Percentiles rank a stretch among this genome's conserved stretches.
phyloP scores from a whole-genome alignment of 2,888 invertebrate genomes.

The Perdita meconis region DNA sequence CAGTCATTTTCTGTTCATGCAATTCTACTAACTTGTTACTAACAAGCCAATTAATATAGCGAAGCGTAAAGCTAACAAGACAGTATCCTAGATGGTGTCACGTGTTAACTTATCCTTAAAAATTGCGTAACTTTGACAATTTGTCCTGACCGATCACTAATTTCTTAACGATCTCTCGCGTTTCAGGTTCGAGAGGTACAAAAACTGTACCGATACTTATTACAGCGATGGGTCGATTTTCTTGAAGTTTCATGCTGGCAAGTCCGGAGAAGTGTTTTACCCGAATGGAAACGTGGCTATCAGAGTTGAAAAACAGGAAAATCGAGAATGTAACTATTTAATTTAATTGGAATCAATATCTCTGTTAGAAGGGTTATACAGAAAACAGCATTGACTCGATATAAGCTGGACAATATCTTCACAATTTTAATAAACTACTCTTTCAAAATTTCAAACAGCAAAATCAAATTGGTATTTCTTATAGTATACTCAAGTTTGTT shows the following conservation, averaged over 20 bases:
- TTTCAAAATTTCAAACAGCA: too few relatives aligned
- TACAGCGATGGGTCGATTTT: slow-evolving; percentile 67
- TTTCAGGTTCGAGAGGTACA: slow-evolving; percentile 63
- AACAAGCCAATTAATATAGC: slow-evolving; percentile 56
- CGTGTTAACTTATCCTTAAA: slow-evolving; percentile 26
- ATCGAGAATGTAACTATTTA: slow-evolving; percentile 69
- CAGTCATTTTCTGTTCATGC: slow-evolving; percentile 26
- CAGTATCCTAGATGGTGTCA: slow-evolving; percentile 20
- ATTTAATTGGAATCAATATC: slow-evolving; percentile 12
- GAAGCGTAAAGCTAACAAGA: slow-evolving; percentile 46
- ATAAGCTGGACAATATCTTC: too few relatives aligned
- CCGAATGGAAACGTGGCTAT: slow-evolving; percentile 72
- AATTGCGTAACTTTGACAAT: slow-evolving; percentile 30
- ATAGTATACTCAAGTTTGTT: not conserved
- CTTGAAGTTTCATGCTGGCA: slow-evolving; percentile 55
- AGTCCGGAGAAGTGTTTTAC: slow-evolving; percentile 68
- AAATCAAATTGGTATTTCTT: too few relatives aligned
- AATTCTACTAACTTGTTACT: slow-evolving; percentile 51
- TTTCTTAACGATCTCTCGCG: not conserved
- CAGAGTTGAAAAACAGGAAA: slow-evolving; percentile 49
- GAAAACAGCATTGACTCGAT: too few relatives aligned
- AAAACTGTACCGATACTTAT: slow-evolving; percentile 45
- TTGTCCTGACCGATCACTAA: slow-evolving; percentile 47
- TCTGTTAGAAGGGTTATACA: not conserved
- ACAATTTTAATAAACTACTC: too few relatives aligned